A percentile compares a stretch with the other conserved stretches of the same genome.
Conservation (phyloP, 2,888 invertebrate genomes). For the Campoletis raptor region DNA sequence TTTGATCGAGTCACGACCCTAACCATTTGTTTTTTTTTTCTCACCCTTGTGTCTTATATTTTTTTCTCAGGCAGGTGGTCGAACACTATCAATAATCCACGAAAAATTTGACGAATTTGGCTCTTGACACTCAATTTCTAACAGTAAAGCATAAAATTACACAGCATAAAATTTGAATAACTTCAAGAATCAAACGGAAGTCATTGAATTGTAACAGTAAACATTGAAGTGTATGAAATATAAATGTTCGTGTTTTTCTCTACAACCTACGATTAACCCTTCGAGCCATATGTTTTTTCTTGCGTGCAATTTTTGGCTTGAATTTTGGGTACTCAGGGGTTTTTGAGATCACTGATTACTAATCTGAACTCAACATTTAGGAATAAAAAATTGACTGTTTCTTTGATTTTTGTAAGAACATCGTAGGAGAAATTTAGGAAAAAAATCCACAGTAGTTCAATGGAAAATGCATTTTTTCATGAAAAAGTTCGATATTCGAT, state of each 20-base stretch:
- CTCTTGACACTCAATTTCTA: not conserved
- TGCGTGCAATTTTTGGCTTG: too few species aligned
- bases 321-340: too few species aligned
- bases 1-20: constrained; percentile 2
- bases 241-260: not conserved
- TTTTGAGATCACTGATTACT: too few species aligned
- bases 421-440: too few species aligned
- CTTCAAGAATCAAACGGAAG: not conserved
- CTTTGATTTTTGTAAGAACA: too few species aligned
- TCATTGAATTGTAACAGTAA: not conserved
- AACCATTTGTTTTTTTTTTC: constrained; percentile 1
- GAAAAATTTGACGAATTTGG: not conserved
- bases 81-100: not conserved
- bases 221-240: not conserved
- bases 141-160: not conserved
- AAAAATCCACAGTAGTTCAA: too few species aligned
- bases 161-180: not conserved
- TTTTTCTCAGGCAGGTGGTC: not conserved
- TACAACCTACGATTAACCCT: not conserved
- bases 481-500: too few species aligned
- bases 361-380: too few species aligned
- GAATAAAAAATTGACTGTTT: too few species aligned
- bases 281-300: too few species aligned
- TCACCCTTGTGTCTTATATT: not conserved
- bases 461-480: too few species aligned